These are phyloP conservation scores for Dromiciops gliroides DNA, from an alignment of 2,113 vertebrate genomes.

Conservation along the genomic window DNA sequence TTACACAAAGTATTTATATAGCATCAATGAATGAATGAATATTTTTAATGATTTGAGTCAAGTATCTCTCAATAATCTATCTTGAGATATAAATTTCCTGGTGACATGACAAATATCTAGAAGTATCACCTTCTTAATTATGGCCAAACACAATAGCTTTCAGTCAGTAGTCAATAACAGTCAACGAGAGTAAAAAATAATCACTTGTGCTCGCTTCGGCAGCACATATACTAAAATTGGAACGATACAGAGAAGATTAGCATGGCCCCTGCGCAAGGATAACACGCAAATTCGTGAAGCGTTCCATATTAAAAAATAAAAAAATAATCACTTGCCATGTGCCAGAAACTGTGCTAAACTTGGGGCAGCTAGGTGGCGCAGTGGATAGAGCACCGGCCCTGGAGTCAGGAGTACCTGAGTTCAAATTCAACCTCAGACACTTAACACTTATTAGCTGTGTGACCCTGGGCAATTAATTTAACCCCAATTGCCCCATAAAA, in stretches of 20 bases:
- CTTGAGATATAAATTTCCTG: not conserved
- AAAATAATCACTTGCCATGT: not conserved
- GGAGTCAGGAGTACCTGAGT: too few species aligned
- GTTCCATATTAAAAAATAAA: not conserved
- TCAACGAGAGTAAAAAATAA: not conserved
- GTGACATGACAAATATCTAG: not conserved
- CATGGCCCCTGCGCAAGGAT: too few species aligned
- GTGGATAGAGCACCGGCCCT: too few species aligned
- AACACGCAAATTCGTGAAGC: too few species aligned
- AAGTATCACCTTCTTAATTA: not conserved
- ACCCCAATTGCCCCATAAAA: too few species aligned
- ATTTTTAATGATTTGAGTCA: not conserved
- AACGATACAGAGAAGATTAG: too few species aligned
- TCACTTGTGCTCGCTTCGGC: too few species aligned
- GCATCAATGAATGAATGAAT: not conserved
- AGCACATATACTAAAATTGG: too few species aligned
- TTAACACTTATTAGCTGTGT: too few species aligned
- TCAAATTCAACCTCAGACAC: too few species aligned
- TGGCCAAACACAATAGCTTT: not conserved
- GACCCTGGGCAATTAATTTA: too few species aligned
- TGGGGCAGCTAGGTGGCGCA: too few species aligned
- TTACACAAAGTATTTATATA: not conserved
- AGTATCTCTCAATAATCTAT: not conserved
- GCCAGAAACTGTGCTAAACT: not conserved
- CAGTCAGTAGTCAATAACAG: not conserved